Conservation (phyloP, 2,113 vertebrate species). For the Chaetodon auriga region DNA sequence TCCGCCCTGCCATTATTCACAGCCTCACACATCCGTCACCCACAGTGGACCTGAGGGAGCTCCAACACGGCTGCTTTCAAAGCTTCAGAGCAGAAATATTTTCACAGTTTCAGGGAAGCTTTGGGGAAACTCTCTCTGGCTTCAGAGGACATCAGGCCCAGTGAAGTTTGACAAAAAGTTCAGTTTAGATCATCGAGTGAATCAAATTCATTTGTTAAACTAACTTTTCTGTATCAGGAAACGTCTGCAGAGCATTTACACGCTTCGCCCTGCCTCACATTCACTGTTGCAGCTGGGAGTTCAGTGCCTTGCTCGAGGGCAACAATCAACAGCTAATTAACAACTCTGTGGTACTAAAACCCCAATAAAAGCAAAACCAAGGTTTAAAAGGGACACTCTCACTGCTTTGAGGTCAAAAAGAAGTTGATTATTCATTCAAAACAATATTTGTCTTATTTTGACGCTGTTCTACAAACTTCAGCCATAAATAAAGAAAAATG, state of each 20-base stretch:
- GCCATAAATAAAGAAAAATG: too few species aligned
- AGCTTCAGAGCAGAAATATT: too few species aligned
- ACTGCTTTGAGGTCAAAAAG: neutral
- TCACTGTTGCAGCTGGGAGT: neutral
- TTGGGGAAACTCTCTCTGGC: too few species aligned
- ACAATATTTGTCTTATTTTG: too few species aligned
- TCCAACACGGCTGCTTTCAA: neutral
- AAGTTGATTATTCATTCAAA: too few species aligned
- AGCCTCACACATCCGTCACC: constrained; percentile 38
- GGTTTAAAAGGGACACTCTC: neutral
- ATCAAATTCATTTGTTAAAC: neutral
- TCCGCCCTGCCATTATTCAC: constrained; percentile 27
- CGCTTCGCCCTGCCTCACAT: neutral
- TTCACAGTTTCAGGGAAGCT: too few species aligned
- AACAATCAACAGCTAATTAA: constrained; percentile 47
- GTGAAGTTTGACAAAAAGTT: too few species aligned
- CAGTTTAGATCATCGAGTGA: too few species aligned
- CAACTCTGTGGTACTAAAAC: constrained; percentile 8
- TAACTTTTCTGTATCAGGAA: neutral
- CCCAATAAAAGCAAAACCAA: neutral
- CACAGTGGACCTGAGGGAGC: neutral
- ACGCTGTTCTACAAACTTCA: too few species aligned
- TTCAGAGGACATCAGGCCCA: too few species aligned
- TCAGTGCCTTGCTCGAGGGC: constrained; percentile 33
- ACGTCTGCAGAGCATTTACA: neutral